Conservation (phyloP, 2,113 vertebrate species). For the Psittacara wagleri region DNA sequence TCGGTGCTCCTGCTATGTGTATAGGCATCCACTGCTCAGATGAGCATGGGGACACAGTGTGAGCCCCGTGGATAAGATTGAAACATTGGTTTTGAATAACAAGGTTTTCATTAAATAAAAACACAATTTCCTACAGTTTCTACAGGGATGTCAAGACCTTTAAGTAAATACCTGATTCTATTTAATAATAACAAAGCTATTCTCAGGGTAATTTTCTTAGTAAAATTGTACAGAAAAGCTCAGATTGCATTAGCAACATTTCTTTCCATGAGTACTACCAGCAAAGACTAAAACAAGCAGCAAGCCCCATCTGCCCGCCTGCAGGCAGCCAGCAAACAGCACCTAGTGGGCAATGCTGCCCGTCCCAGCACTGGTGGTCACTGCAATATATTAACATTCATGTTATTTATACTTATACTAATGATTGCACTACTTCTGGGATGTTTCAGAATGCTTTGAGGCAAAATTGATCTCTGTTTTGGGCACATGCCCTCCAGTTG, state of each 20-base stretch:
- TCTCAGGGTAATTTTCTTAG: not conserved
- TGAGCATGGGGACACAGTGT: fast-evolving
- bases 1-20: fast-evolving
- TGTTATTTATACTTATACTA: not conserved
- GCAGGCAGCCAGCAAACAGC: not conserved
- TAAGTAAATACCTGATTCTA: not conserved
- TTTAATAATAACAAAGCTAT: conserved; percentile 17
- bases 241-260: not conserved
- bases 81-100: not conserved
- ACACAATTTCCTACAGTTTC: not conserved
- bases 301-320: not conserved
- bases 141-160: not conserved
- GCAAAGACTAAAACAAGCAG: not conserved
- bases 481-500: not conserved
- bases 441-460: not conserved
- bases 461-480: not conserved
- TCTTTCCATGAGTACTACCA: not conserved
- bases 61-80: not conserved
- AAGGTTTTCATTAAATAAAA: not conserved
- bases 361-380: not conserved
- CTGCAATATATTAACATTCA: not conserved
- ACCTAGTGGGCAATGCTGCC: not conserved
- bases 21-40: not conserved
- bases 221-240: not conserved
- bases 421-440: not conserved